Conservation (phyloP, 37 sponge, comb jelly and placozoan genomes). For the Hexactinellida sp. region DNA sequence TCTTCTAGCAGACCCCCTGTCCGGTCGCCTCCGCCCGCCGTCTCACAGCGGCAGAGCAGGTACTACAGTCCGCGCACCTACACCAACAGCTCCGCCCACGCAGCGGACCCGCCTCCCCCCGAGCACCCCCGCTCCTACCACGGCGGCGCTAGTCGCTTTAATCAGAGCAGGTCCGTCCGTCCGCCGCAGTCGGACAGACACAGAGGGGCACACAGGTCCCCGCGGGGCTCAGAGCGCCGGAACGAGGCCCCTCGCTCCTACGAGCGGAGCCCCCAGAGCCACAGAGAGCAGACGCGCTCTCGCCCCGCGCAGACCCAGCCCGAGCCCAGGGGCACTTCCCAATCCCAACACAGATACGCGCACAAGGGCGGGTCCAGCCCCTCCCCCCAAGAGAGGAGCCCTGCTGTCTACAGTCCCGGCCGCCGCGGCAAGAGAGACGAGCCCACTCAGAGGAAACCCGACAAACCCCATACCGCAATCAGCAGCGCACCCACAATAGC, state of each 20-base stretch:
- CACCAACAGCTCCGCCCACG: neutral
- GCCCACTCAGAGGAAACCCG: neutral
- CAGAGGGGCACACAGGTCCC: neutral
- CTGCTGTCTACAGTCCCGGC: neutral
- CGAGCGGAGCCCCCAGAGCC: neutral
- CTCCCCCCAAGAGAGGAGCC: neutral
- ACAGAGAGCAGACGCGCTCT: neutral
- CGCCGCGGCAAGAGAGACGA: neutral
- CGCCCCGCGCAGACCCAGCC: neutral
- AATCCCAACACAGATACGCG: neutral
- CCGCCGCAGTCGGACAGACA: neutral
- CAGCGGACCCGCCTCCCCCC: neutral
- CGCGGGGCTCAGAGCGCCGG: neutral
- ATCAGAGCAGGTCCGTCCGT: neutral
- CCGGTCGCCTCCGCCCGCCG: neutral
- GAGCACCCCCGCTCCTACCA: neutral
- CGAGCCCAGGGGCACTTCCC: neutral
- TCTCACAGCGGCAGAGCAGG: neutral
- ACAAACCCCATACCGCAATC: neutral
- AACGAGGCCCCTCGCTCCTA: neutral
- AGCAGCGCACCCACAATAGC: neutral
- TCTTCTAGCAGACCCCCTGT: neutral
- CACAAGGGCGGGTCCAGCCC: neutral
- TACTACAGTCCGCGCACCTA: neutral
- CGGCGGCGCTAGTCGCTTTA: neutral